phyloP scores from a whole-genome alignment of 2,888 invertebrate genomes.

The Sesia bembeciformis region DNA sequence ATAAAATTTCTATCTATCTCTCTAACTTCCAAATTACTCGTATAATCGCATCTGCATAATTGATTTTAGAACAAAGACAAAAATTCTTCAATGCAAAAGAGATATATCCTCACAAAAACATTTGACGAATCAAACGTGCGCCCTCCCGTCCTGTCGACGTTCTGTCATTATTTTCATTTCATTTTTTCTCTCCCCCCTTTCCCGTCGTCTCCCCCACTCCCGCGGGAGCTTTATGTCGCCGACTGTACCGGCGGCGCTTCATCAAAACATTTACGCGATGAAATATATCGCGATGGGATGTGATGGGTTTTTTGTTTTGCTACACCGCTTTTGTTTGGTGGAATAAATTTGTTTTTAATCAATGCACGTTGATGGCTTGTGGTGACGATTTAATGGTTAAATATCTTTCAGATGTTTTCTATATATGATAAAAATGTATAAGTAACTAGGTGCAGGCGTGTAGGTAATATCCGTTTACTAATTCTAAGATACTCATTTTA shows the following conservation, averaged over 20 bases:
- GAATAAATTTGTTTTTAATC: not conserved
- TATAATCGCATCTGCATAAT: no score
- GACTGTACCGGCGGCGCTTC: slow-evolving; percentile 30
- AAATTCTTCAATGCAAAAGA: no score
- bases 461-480: no score
- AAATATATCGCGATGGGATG: slow-evolving; percentile 25
- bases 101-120: not conserved
- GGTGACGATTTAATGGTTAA: no score
- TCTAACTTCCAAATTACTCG: no score
- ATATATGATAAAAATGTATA: no score
- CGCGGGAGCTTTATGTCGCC: slow-evolving; percentile 18
- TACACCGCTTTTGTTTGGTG: slow-evolving; percentile 4
- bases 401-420: no score
- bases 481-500: no score
- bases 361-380: not conserved
- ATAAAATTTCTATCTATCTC: no score
- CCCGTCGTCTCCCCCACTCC: slow-evolving; percentile 8
- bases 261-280: slow-evolving; percentile 44
- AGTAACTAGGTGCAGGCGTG: no score
- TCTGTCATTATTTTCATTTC: slow-evolving; percentile 52
- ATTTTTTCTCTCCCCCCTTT: slow-evolving; percentile 3
- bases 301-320: slow-evolving; percentile 12
- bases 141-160: slow-evolving; percentile 26
- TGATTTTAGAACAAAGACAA: no score
- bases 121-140: slow-evolving; percentile 11